Conservation (phyloP, 2,888 invertebrate genomes). For the Watsonalla binaria region DNA sequence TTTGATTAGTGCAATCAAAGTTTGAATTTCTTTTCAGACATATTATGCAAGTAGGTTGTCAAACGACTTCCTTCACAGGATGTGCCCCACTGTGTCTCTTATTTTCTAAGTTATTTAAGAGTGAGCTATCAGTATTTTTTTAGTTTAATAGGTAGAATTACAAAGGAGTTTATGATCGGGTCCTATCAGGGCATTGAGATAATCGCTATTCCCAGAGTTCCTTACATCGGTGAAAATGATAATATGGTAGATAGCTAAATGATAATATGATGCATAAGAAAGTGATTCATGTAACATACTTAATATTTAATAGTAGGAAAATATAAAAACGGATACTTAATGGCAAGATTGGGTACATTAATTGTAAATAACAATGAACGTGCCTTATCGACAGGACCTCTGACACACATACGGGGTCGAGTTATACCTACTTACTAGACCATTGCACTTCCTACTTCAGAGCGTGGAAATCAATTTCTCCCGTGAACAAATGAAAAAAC, state of each 20-base stretch:
- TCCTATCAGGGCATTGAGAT: no score
- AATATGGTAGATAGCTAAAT: neutral
- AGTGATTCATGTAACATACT: neutral
- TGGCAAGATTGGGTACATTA: slow-evolving; percentile 31
- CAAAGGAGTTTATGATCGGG: no score
- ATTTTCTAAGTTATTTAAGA: no score
- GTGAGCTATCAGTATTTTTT: no score
- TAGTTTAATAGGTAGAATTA: no score
- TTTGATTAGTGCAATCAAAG: no score
- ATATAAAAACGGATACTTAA: slow-evolving; percentile 13
- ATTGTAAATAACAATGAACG: slow-evolving; percentile 45
- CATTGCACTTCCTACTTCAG: slow-evolving; percentile 52
- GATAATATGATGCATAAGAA: neutral
- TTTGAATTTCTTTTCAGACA: no score
- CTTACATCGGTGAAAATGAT: neutral
- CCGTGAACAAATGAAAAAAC: neutral
- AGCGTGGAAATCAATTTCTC: slow-evolving; percentile 31
- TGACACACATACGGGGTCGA: slow-evolving; percentile 53
- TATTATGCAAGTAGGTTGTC: no score
- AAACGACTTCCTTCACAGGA: no score
- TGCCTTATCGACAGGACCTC: slow-evolving; percentile 65
- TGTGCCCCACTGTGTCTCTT: no score
- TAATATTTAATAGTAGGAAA: slow-evolving; percentile 1
- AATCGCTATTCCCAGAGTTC: no score
- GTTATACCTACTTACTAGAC: slow-evolving; percentile 35